These are phyloP conservation scores for Phacellophora camtschatica DNA, from an alignment of 30 jellyfish, hydroid and myxozoan species.

Conservation along the genomic window DNA sequence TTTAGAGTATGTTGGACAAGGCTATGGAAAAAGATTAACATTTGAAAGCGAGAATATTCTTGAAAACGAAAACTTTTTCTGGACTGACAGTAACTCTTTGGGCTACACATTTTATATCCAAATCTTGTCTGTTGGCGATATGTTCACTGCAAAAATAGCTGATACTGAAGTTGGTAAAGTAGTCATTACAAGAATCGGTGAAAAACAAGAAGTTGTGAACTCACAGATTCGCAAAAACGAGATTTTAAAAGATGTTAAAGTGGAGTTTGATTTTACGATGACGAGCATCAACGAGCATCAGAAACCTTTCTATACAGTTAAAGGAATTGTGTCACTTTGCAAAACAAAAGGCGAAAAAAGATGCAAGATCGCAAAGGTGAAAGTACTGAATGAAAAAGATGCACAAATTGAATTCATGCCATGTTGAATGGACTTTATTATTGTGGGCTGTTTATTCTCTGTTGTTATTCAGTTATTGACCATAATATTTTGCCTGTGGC, in stretches of 20 bases:
- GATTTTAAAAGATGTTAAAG: slow-evolving; percentile 47
- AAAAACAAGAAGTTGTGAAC: slow-evolving; percentile 28
- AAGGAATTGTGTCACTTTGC: slow-evolving; percentile 27
- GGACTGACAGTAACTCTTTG: slow-evolving; percentile 71
- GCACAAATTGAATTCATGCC: slow-evolving; percentile 4
- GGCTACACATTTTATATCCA: slow-evolving; percentile 72
- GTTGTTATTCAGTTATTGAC: too few species aligned
- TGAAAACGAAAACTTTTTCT: slow-evolving; percentile 61
- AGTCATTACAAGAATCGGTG: slow-evolving; percentile 15
- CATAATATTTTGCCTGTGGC: too few species aligned
- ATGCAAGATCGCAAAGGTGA: slow-evolving; percentile 8
- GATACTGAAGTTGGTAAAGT: slow-evolving; percentile 34
- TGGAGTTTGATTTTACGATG: slow-evolving; percentile 35
- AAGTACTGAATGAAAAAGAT: neutral
- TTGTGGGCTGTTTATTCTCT: slow-evolving; percentile 2
- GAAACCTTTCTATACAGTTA: neutral
- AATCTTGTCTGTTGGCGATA: slow-evolving; percentile 40
- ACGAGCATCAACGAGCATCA: neutral
- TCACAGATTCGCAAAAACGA: slow-evolving; percentile 7
- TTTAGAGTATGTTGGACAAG: slow-evolving; percentile 69
- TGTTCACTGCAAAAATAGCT: slow-evolving; percentile 24
- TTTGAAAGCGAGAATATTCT: slow-evolving; percentile 56
- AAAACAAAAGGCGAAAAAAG: slow-evolving; percentile 11
- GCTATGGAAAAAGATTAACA: slow-evolving; percentile 73
- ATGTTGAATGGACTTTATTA: neutral